A percentile compares a stretch with the other conserved stretches of the same genome.
phyloP scores from a whole-genome alignment of 1,140 invertebrate genomes.

The Cryptotermes secundus region DNA sequence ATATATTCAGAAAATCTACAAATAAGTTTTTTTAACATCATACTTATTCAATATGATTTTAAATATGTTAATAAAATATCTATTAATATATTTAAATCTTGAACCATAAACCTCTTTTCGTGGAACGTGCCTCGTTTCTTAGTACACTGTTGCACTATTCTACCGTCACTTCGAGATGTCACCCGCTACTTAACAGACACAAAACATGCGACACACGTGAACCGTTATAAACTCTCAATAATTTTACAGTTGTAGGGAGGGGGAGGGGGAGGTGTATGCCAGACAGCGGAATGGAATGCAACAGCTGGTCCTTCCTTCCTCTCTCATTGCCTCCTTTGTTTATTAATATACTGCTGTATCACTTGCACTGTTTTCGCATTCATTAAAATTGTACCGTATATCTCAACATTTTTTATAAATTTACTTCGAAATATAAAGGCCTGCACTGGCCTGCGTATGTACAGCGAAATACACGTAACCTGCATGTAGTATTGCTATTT shows the following conservation, averaged over 20 bases:
- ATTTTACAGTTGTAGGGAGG: background rate
- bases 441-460: too few species aligned
- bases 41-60: too few species aligned
- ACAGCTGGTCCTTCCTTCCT: background rate
- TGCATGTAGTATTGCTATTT: too few species aligned
- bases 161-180: background rate
- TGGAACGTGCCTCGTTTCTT: background rate
- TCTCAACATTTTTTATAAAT: too few species aligned
- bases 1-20: too few species aligned
- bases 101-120: background rate
- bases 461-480: too few species aligned
- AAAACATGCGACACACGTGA: background rate
- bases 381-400: too few species aligned
- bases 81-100: background rate
- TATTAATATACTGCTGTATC: too few species aligned
- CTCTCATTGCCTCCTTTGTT: too few species aligned
- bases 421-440: too few species aligned
- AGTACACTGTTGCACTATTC: background rate
- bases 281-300: background rate
- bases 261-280: background rate
- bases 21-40: too few species aligned
- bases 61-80: background rate
- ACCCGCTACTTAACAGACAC: background rate
- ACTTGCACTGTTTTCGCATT: too few species aligned
- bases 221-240: background rate